These are phyloP conservation scores for Agonum fuliginosum DNA, from an alignment of 2,888 invertebrate genomes.

Conservation along the genomic window DNA sequence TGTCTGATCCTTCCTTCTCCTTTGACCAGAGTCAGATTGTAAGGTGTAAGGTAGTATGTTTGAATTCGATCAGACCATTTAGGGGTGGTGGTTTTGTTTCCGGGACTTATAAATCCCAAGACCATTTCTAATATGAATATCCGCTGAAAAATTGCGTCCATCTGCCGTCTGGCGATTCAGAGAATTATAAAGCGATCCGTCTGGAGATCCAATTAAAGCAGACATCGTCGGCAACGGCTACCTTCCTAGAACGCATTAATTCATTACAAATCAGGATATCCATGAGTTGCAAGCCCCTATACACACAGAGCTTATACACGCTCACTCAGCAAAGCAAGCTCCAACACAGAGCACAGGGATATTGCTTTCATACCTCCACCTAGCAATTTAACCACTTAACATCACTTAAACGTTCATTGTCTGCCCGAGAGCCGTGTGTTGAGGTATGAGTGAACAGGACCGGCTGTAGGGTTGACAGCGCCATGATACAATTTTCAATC, in stretches of 20 bases:
- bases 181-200: conserved; percentile 33
- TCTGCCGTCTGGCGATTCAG: conserved; percentile 24
- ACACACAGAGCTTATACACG: conserved; percentile 10
- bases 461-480: too few relatives aligned
- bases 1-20: too few relatives aligned
- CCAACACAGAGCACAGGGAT: conserved; percentile 31
- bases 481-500: too few relatives aligned
- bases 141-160: conserved; percentile 27
- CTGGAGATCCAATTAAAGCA: conserved; percentile 49
- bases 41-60: too few relatives aligned
- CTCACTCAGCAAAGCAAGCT: conserved; percentile 14
- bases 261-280: conserved; percentile 59
- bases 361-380: conserved; percentile 59
- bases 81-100: too few relatives aligned
- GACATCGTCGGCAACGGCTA: conserved; percentile 35
- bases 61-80: too few relatives aligned
- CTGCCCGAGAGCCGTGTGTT: conserved; percentile 10
- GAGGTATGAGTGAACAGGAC: background rate
- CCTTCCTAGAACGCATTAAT: conserved; percentile 59
- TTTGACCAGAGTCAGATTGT: too few relatives aligned
- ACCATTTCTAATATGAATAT: background rate
- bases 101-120: too few relatives aligned
- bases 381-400: conserved; percentile 58
- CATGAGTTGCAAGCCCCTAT: conserved; percentile 34
- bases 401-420: conserved; percentile 58